phyloP scores from a whole-genome alignment of 23 tunicate genomes.

The Diplosoma virens region DNA sequence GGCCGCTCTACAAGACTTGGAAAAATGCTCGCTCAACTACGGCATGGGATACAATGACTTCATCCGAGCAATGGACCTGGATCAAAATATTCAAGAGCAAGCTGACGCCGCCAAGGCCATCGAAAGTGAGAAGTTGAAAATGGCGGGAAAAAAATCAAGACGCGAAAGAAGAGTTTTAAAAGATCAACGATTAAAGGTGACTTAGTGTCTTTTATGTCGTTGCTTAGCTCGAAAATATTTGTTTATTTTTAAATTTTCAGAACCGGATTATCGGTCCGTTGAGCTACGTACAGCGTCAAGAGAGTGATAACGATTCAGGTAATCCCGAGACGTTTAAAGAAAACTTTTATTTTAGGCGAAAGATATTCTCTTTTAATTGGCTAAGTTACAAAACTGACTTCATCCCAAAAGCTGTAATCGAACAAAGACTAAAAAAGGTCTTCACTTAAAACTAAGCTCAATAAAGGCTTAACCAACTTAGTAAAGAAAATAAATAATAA shows the following conservation, averaged over 20 bases:
- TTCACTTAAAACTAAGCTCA: too few relatives aligned
- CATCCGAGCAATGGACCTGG: slow-evolving; percentile 41
- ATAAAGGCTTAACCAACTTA: too few relatives aligned
- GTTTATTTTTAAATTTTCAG: slow-evolving; percentile 13
- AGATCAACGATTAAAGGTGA: slow-evolving; percentile 72
- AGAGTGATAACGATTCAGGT: slow-evolving; percentile 50
- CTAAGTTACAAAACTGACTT: too few relatives aligned
- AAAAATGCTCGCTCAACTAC: slow-evolving; percentile 25
- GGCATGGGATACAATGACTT: slow-evolving; percentile 62
- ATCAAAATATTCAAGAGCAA: slow-evolving; percentile 51
- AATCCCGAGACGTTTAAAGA: too few relatives aligned
- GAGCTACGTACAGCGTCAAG: slow-evolving; percentile 52
- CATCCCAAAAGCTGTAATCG: too few relatives aligned
- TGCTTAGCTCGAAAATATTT: not conserved
- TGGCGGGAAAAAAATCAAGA: slow-evolving; percentile 88
- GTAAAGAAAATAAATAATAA: too few relatives aligned
- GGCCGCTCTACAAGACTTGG: slow-evolving; percentile 39
- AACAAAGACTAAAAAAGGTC: too few relatives aligned
- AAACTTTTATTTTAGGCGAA: too few relatives aligned
- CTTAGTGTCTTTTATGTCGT: not conserved
- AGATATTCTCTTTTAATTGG: too few relatives aligned
- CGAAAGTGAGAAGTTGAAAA: slow-evolving; percentile 68
- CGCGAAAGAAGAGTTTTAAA: slow-evolving; percentile 67
- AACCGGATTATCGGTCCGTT: slow-evolving; percentile 68
- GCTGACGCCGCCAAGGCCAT: slow-evolving; percentile 57